Base-by-base conservation (phyloP, 2,797 vertebrate species). In the Protonibea diacanthus region DNA sequence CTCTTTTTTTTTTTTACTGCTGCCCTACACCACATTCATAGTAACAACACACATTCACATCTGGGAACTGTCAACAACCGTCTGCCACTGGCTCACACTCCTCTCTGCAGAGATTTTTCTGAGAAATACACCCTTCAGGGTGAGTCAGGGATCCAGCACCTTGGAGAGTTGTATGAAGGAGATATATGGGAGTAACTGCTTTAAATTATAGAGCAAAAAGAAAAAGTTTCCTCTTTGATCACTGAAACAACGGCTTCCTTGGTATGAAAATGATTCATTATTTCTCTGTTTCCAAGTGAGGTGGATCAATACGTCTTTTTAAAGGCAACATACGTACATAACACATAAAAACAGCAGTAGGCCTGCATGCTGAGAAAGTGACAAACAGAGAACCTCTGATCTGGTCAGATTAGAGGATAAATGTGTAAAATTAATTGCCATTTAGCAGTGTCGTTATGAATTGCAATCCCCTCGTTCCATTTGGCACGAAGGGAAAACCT, bases 1-100 rank as follows among this genome's bases (percentile, higher is more conserved):
- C 45, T 40, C 6, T 18, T 72, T n/a, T 72, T 68, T 27, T 27
- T 27, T 27, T 25, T 63, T 47, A 72, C 63, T 74, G 57, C 71
- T 21, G 44, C 56, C 23, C 17, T 23, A 23, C 27, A 72, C 47
- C 78, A 77, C 79, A 47, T 62, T 81, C 60, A 71, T 57, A 58
- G 65, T 64, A 66, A 75, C 68, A 66, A 75, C 68, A 62, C 71
- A 60, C 48, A 71, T 66, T 51, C 71, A 80, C 62, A 83, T 85
- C 80, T 87, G 78, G 70, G 70, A 87, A 75, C 74, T 78, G 72
- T 80, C 78, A 83, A 73, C 72, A 80, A 64, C 64, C 1, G 38
- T 78, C 71, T 64, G 52, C 57, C 60, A 75, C 66, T 74, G 73
- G 73, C 82, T 81, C 65, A 73, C 61, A 65, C 73, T 80, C 66